phyloP scores from a whole-genome alignment of 2,113 vertebrate species.

The Chaetodon trifascialis region DNA sequence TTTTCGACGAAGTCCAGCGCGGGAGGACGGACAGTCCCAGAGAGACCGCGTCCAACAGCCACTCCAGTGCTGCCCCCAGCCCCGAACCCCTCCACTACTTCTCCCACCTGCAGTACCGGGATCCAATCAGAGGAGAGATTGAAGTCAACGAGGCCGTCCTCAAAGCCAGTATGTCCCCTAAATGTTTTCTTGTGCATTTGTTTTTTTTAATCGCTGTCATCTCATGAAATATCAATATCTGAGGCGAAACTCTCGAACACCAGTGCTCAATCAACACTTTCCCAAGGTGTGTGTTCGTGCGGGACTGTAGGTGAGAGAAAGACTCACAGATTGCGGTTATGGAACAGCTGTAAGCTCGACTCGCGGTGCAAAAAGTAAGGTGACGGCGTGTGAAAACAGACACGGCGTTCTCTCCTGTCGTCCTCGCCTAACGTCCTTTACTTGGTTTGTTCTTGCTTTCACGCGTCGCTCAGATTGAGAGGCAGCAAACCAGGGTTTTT shows the following conservation, averaged over 20 bases:
- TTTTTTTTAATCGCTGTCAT: neutral
- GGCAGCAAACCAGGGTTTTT: neutral
- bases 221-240: neutral
- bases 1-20: conserved; percentile 86
- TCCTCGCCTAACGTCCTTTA: conserved; percentile 15
- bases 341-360: conserved; percentile 46
- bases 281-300: neutral
- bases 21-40: conserved; percentile 77
- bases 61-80: conserved; percentile 83
- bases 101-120: conserved; percentile 82
- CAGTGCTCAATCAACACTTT: conserved; percentile 68
- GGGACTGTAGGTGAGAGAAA: neutral
- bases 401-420: conserved; percentile 18
- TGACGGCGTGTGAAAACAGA: conserved; percentile 61
- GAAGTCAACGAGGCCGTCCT: conserved; percentile 92
- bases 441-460: conserved; percentile 16
- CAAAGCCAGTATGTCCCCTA: conserved; percentile 88
- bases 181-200: neutral
- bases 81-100: conserved; percentile 82
- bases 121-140: conserved; percentile 88
- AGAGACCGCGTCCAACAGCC: conserved; percentile 80
- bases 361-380: conserved; percentile 15
- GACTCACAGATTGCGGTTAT: conserved; percentile 24
- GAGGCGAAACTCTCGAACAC: conserved; percentile 4
- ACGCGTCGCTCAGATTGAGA: conserved; percentile 2